Conservation (phyloP, 2,888 invertebrate genomes). For the Limnephilus auricula region DNA sequence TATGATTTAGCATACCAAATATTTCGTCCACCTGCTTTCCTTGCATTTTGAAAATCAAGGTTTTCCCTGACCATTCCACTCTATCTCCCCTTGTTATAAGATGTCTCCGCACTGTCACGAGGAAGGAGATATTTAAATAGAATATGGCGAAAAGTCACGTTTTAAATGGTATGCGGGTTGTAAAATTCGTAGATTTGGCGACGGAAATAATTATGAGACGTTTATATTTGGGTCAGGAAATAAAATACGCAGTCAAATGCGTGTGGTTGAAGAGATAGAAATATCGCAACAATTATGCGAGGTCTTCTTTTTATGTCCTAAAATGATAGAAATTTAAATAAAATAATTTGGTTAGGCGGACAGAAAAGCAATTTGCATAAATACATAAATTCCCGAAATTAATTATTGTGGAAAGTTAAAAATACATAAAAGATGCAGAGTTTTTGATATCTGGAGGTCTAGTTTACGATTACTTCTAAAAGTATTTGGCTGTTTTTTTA, state of each 20-base stretch:
- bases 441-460: neutral
- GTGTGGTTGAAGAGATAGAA: neutral
- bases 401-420: no score
- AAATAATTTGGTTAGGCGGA: neutral
- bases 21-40: neutral
- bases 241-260: neutral
- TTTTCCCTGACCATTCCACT: neutral
- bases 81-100: neutral
- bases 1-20: neutral
- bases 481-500: no score
- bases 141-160: constrained; percentile 19
- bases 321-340: neutral
- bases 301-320: neutral
- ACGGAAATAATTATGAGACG: neutral
- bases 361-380: neutral
- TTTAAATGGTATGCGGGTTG: constrained; percentile 7
- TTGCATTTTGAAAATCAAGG: neutral
- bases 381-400: neutral
- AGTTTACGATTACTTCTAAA: neutral
- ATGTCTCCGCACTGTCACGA: neutral
- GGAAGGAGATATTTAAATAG: neutral
- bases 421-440: no score
- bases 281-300: neutral
- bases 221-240: constrained; percentile 2
- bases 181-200: neutral